Percentiles rank a stretch among this genome's conserved stretches.
These are phyloP conservation scores for Lagocephalus sceleratus DNA, from an alignment of 2,797 vertebrate species.

Conservation along the genomic window DNA sequence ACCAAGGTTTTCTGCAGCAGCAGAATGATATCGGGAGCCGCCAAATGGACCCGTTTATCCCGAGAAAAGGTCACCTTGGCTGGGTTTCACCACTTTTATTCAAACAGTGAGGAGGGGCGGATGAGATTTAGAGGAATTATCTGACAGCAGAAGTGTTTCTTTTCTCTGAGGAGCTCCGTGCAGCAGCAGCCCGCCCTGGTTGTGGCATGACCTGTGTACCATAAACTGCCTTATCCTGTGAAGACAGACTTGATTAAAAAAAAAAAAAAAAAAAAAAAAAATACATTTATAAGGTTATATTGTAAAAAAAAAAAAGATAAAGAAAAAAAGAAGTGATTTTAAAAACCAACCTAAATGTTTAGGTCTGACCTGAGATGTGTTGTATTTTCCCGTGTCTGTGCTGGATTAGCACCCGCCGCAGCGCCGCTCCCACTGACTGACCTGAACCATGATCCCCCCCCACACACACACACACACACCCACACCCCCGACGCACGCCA, in stretches of 20 bases:
- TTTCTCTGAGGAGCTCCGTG: slow-evolving; percentile 42
- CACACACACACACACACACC: too few relatives aligned
- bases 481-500: slow-evolving; percentile 5
- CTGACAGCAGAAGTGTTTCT: slow-evolving; percentile 35
- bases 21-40: slow-evolving; percentile 39
- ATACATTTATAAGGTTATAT: slow-evolving; percentile 21
- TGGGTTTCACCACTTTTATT: slow-evolving; percentile 45
- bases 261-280: slow-evolving; percentile 16
- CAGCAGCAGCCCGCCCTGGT: slow-evolving; percentile 54
- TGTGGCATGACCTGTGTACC: slow-evolving; percentile 62
- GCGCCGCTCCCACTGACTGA: slow-evolving; percentile 68
- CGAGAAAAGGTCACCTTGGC: slow-evolving; percentile 45
- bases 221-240: slow-evolving; percentile 73
- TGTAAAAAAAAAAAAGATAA: slow-evolving; percentile 25
- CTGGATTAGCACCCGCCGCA: slow-evolving; percentile 59
- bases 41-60: slow-evolving; percentile 43
- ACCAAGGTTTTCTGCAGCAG: slow-evolving; percentile 44
- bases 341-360: slow-evolving; percentile 29
- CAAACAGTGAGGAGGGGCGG: slow-evolving; percentile 23
- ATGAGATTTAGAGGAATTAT: slow-evolving; percentile 37
- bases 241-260: slow-evolving; percentile 39
- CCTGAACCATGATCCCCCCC: too few relatives aligned
- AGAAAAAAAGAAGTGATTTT: slow-evolving; percentile 24
- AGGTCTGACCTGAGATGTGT: slow-evolving; percentile 35
- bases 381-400: slow-evolving; percentile 61